Base-by-base conservation (phyloP, 2,113 vertebrate genomes). In the Panthera tigris region DNA sequence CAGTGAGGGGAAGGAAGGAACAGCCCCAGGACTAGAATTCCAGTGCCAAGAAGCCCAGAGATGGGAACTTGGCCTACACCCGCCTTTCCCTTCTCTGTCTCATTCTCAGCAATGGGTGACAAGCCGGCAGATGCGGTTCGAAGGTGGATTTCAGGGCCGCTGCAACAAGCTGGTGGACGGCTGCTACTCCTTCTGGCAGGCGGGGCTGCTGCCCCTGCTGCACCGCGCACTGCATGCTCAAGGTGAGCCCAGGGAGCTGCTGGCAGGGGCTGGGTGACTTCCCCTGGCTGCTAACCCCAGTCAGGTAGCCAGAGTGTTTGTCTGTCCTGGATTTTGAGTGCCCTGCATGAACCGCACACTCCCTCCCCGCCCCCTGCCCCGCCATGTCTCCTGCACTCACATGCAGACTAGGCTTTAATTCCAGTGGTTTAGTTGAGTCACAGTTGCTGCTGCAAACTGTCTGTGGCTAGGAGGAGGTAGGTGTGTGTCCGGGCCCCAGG, bases 141-240 rank as follows among this genome's bases (percentile, higher is more conserved):
- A 99, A 98, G 99, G 99, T 0, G 99, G 99, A 15, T 99, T 99
- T 98, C 99, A 99, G 97, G 99, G 99, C 12, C 99, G 99, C 95
- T 99, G 99, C 94, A 99, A 99, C 97, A 99, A 99, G 98, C 99
- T 99, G 98, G 99, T 99, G 98, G 99, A 99, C 0, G 99, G 99
- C 79, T 99, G 99, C 98, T 99, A 99, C 98, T 99, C 99, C 29
- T 99, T 99, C 98, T 99, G 99, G 99, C 99, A 99, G 98, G 99
- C 99, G 0, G 99, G 99, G 21, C 98, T 99, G 68, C 98, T 99
- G 87, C 99, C 99, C 2, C 99, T 99, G 3, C 99, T 99, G 41
- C 99, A 99, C 98, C 99, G 99, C 0, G 99, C 99, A 0, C 99
- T 99, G 79, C 99, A 99, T 0, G 99, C 99, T 94, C 99, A 99